phyloP scores from a whole-genome alignment of 2,113 vertebrate species.

The Trichomycterus rosablanca region DNA sequence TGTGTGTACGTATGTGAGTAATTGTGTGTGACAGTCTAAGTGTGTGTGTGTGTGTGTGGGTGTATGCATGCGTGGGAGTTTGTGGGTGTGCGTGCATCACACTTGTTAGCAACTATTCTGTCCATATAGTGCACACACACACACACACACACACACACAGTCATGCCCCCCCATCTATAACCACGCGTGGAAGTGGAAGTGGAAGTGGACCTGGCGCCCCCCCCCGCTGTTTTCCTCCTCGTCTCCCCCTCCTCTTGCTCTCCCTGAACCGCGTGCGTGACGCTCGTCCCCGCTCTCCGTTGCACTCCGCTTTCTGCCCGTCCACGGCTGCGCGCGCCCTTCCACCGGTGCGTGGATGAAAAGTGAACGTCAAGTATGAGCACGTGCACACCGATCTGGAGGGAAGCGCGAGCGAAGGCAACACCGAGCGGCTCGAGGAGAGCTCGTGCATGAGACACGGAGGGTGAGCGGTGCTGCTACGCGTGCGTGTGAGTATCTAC shows the following conservation, averaged over 20 bases:
- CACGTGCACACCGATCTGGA: constrained; percentile 25
- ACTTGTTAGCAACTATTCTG: too few species aligned
- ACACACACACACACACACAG: too few species aligned
- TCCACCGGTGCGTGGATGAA: constrained; percentile 44
- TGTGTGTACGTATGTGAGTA: too few species aligned
- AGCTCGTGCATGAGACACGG: constrained; percentile 41
- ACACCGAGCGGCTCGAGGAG: constrained; percentile 45
- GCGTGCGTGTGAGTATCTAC: constrained; percentile 28
- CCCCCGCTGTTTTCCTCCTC: not conserved
- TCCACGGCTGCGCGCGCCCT: constrained; percentile 35
- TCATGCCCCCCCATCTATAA: too few species aligned
- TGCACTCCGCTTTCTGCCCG: constrained; percentile 30
- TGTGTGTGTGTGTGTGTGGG: too few species aligned
- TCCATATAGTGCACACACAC: too few species aligned
- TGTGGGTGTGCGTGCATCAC: too few species aligned
- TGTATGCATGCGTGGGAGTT: too few species aligned
- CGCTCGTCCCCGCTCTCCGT: constrained; percentile 6
- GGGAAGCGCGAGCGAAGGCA: constrained; percentile 34
- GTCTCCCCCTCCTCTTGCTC: constrained; percentile 27
- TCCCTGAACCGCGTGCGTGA: constrained; percentile 45
- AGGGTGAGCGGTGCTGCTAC: constrained; percentile 15
- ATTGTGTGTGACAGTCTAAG: too few species aligned
- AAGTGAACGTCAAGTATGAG: constrained; percentile 46
- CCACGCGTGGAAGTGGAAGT: too few species aligned
- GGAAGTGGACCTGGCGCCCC: too few species aligned